These are phyloP conservation scores for Eurois occulta DNA, from an alignment of 2,888 invertebrate species.

Conservation along the genomic window DNA sequence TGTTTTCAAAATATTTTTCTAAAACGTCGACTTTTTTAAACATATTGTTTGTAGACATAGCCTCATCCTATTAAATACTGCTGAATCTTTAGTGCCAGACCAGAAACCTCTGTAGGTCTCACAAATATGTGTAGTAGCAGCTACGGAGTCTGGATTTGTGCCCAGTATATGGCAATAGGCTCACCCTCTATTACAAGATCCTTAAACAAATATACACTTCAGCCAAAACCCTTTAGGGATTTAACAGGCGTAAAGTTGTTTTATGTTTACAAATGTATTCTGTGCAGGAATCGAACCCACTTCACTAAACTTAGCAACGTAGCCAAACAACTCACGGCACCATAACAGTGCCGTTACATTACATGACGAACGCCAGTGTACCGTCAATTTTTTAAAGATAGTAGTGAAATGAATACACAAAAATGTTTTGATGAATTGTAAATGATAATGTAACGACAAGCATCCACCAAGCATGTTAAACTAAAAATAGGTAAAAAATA, in stretches of 20 bases:
- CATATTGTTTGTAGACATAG: neutral
- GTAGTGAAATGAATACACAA: neutral
- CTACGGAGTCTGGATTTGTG: neutral
- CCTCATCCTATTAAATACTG: neutral
- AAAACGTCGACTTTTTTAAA: neutral
- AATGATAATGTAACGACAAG: constrained; percentile 20
- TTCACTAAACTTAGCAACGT: neutral
- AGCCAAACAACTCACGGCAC: neutral
- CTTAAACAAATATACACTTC: neutral
- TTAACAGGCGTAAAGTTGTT: neutral
- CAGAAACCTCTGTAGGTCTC: neutral
- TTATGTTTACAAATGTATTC: neutral
- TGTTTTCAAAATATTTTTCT: neutral
- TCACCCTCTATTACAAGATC: neutral
- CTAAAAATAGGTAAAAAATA: constrained; percentile 73
- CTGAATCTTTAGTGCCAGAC: neutral
- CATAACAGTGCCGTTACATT: neutral
- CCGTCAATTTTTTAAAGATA: neutral
- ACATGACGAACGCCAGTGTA: neutral
- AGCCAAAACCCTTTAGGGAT: neutral
- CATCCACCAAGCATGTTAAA: constrained; percentile 54
- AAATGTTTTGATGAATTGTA: constrained; percentile 8
- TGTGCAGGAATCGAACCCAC: constrained; percentile 4
- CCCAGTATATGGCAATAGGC: neutral
- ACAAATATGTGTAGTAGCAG: neutral